Conservation (phyloP, 2,797 vertebrate species). For the Micrastur ruficollis region DNA sequence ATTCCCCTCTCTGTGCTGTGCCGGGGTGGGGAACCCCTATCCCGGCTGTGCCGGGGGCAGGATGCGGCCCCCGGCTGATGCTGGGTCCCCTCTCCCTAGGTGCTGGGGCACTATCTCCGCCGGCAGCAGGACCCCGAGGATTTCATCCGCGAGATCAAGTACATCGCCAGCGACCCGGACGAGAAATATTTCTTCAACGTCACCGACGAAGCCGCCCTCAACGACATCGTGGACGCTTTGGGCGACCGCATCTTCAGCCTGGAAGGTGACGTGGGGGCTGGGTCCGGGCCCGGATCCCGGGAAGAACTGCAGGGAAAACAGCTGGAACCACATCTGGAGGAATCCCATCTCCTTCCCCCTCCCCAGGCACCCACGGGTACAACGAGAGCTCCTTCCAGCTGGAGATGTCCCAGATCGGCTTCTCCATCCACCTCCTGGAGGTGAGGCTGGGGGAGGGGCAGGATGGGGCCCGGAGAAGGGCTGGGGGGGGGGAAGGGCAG, state of each 20-base stretch:
- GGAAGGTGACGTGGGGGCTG: slow-evolving; percentile 78
- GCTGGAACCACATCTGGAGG: neutral
- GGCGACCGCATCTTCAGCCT: slow-evolving; percentile 94
- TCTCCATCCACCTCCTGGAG: slow-evolving; percentile 88
- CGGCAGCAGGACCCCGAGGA: slow-evolving; percentile 89
- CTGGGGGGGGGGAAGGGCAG: too few species aligned
- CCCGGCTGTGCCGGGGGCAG: rapidly evolving
- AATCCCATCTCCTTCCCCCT: neutral
- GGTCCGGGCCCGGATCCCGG: rapidly evolving
- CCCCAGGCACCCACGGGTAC: slow-evolving; percentile 84
- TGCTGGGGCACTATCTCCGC: slow-evolving; percentile 92
- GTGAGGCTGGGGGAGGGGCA: slow-evolving; percentile 63
- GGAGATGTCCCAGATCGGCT: slow-evolving; percentile 97
- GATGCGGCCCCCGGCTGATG: rapidly evolving
- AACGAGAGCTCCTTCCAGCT: slow-evolving; percentile 93
- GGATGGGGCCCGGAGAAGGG: rapidly evolving
- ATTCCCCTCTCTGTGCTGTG: too few species aligned
- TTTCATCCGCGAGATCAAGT: slow-evolving; percentile 91
- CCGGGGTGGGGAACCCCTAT: neutral
- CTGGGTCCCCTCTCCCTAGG: slow-evolving; percentile 69
- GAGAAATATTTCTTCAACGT: slow-evolving; percentile 97
- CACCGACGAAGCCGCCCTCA: slow-evolving; percentile 91
- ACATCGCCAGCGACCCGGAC: slow-evolving; percentile 91
- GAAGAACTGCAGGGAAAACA: neutral
- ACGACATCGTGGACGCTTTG: slow-evolving; percentile 92